Evolutionary conservation across 30 jellyfish, hydroid and myxozoan species (phyloP).

Genomic region (Aurelia coerulea): DNA sequence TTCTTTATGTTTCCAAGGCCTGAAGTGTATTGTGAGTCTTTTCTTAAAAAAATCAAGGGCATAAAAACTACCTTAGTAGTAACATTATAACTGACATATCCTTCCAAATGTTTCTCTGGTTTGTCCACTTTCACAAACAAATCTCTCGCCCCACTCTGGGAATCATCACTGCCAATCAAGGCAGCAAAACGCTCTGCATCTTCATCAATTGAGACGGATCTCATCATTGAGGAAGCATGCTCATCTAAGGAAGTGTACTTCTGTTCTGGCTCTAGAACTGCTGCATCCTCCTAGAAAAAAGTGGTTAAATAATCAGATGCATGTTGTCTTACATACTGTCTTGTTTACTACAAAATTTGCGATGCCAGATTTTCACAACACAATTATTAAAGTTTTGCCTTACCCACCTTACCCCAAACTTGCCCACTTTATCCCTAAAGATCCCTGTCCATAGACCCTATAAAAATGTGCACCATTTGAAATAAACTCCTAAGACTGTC

Average conservation of each 20-base stretch:
- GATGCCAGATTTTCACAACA: too few relatives aligned
- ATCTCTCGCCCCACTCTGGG: slow-evolving; percentile 73
- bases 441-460: too few relatives aligned
- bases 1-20: too few relatives aligned
- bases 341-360: too few relatives aligned
- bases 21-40: background rate
- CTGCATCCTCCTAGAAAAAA: slow-evolving; percentile 57
- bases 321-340: too few relatives aligned
- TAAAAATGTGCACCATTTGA: too few relatives aligned
- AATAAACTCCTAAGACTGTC: too few relatives aligned
- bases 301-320: too few relatives aligned
- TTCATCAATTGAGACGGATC: slow-evolving; percentile 96
- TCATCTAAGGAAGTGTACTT: slow-evolving; percentile 92
- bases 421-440: too few relatives aligned
- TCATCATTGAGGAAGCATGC: slow-evolving; percentile 90
- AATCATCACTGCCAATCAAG: slow-evolving; percentile 66
- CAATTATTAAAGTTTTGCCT: too few relatives aligned
- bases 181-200: slow-evolving; percentile 71
- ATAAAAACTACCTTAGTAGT: slow-evolving; percentile 70
- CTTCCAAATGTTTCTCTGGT: slow-evolving; percentile 96
- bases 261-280: slow-evolving; percentile 69
- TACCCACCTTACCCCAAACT: too few relatives aligned
- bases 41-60: background rate
- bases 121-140: slow-evolving; percentile 93
- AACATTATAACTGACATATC: slow-evolving; percentile 93